These are phyloP conservation scores for Dromaius novaehollandiae DNA, from an alignment of 2,113 vertebrate species.

Conservation along the genomic window DNA sequence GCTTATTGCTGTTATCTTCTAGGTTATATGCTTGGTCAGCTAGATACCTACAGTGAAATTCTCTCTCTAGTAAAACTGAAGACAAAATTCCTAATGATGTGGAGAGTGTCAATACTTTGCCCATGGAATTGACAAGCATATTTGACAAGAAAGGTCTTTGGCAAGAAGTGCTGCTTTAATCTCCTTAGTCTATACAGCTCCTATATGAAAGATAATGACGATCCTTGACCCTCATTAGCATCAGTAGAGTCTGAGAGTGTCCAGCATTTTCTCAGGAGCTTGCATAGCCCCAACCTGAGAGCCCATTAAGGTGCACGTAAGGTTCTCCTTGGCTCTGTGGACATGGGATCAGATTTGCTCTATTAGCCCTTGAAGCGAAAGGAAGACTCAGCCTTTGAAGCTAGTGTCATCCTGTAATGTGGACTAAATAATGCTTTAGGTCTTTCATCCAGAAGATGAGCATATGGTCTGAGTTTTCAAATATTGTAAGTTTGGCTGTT, in stretches of 20 bases:
- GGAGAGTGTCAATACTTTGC: background rate
- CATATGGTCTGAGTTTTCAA: background rate
- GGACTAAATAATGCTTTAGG: background rate
- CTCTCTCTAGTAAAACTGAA: background rate
- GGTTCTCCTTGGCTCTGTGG: background rate
- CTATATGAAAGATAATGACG: background rate
- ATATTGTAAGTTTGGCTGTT: background rate
- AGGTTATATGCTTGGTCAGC: background rate
- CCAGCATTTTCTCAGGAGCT: background rate
- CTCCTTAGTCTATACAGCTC: background rate
- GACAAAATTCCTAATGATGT: background rate
- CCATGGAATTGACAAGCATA: background rate
- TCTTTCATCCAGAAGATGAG: background rate
- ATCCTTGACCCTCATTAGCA: background rate
- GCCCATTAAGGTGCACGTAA: rapidly evolving
- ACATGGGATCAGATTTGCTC: background rate
- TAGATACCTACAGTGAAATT: background rate
- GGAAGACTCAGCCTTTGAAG: background rate
- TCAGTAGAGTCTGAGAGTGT: background rate
- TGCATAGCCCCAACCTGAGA: background rate
- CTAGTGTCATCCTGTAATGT: background rate
- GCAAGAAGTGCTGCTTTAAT: background rate
- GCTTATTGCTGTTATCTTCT: background rate
- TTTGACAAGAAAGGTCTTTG: background rate
- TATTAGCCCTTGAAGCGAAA: background rate